Evolutionary conservation across 2,888 invertebrate genomes (phyloP).

Genomic region (Idaea dimidiata): DNA sequence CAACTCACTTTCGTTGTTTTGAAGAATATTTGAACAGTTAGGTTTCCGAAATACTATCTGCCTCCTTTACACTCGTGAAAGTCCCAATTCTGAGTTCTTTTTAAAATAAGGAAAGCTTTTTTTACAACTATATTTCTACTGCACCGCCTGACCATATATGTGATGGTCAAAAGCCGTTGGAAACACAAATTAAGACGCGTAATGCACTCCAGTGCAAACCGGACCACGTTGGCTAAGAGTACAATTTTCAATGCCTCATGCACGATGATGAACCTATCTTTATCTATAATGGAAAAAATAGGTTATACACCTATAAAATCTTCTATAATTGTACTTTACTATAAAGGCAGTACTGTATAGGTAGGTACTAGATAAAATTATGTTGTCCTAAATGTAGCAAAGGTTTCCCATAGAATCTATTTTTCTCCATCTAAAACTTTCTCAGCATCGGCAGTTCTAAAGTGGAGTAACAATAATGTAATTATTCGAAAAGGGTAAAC

Average conservation of each 20-base stretch:
- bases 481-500: conserved; percentile 34
- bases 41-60: background rate
- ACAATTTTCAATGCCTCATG: background rate
- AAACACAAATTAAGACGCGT: background rate
- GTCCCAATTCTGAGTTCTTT: background rate
- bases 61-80: background rate
- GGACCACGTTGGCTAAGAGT: background rate
- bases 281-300: too few species aligned
- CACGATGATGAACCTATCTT: too few species aligned
- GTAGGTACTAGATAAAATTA: background rate
- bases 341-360: background rate
- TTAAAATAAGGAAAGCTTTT: too few species aligned
- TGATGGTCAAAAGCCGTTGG: background rate
- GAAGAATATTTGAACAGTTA: background rate
- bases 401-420: background rate
- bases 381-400: background rate
- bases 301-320: background rate
- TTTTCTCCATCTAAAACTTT: background rate
- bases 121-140: background rate
- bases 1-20: background rate
- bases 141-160: background rate
- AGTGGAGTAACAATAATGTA: conserved; percentile 25
- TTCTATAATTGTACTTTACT: background rate
- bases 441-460: background rate
- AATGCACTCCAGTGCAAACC: background rate